Conservation (phyloP, 1,140 invertebrate genomes). For the Plodia interpunctella region DNA sequence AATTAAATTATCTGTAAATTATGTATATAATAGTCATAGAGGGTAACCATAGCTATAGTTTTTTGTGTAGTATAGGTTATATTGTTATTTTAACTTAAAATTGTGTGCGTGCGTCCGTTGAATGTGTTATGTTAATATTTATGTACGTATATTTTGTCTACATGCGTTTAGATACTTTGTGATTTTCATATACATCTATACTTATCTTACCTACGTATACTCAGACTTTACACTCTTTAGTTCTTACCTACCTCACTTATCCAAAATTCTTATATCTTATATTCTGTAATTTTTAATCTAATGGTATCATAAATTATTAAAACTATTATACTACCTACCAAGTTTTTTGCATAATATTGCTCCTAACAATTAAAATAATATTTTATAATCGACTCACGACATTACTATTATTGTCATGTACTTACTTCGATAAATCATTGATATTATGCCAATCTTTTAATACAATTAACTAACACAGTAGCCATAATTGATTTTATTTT, state of each 20-base stretch:
- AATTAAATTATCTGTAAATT: constrained; percentile 39
- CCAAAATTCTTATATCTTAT: neutral
- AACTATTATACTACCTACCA: neutral
- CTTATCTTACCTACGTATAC: neutral
- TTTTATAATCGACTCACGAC: neutral
- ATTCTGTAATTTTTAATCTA: neutral
- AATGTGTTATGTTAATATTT: constrained; percentile 26
- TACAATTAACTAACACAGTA: neutral
- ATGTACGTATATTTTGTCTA: constrained; percentile 1
- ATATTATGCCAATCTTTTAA: neutral
- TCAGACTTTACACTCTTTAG: neutral
- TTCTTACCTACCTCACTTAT: constrained; percentile 4
- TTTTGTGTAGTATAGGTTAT: constrained; percentile 43
- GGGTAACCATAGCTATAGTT: constrained; percentile 34
- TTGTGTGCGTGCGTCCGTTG: constrained; percentile 32
- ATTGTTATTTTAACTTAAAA: constrained; percentile 41
- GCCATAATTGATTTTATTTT: neutral
- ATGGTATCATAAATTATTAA: neutral
- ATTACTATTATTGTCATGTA: neutral
- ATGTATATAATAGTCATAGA: constrained; percentile 50
- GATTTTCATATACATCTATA: neutral
- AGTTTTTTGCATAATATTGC: neutral
- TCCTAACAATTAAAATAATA: neutral
- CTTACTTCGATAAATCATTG: neutral
- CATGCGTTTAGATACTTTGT: neutral